Conservation (phyloP, 2,888 invertebrate species). For the Malthinus seriepunctatus region DNA sequence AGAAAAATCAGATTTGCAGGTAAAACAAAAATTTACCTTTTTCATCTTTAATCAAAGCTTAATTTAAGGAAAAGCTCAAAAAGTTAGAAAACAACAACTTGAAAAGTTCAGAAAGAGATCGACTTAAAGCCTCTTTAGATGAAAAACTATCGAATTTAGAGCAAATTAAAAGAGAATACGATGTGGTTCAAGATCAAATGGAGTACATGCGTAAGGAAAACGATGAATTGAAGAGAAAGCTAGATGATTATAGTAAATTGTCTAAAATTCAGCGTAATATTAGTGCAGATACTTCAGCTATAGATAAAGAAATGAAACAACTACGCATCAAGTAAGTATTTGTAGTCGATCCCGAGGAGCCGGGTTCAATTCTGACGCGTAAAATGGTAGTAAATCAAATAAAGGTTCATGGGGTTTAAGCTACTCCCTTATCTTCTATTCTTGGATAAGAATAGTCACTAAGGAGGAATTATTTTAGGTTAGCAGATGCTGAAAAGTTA, state of each 20-base stretch:
- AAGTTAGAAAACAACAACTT: slow-evolving; percentile 50
- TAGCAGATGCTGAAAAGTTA: slow-evolving; percentile 68
- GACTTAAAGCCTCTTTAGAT: slow-evolving; percentile 70
- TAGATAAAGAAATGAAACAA: slow-evolving; percentile 76
- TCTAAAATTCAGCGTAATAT: slow-evolving; percentile 80
- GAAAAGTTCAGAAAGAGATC: slow-evolving; percentile 59
- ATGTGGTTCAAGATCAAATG: slow-evolving; percentile 70
- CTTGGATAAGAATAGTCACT: background rate
- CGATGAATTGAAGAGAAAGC: slow-evolving; percentile 77
- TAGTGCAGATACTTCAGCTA: slow-evolving; percentile 72
- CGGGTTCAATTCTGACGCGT: too few relatives aligned
- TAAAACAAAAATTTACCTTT: slow-evolving; percentile 42
- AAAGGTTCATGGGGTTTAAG: too few relatives aligned
- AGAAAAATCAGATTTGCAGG: slow-evolving; percentile 72
- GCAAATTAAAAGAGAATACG: slow-evolving; percentile 68
- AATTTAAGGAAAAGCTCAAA: slow-evolving; percentile 55
- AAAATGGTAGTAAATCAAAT: too few relatives aligned
- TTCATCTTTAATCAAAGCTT: background rate
- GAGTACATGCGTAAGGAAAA: slow-evolving; percentile 74
- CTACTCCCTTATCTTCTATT: too few relatives aligned
- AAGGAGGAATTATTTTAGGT: slow-evolving; percentile 35
- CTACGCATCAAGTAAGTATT: slow-evolving; percentile 62
- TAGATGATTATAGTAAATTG: slow-evolving; percentile 84
- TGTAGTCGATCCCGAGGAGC: too few relatives aligned
- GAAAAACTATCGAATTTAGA: slow-evolving; percentile 77